Evolutionary conservation across 2,113 vertebrate species (phyloP), one percentile per base, ranked within the genome.

Genomic region (Tupaia chinensis): DNA sequence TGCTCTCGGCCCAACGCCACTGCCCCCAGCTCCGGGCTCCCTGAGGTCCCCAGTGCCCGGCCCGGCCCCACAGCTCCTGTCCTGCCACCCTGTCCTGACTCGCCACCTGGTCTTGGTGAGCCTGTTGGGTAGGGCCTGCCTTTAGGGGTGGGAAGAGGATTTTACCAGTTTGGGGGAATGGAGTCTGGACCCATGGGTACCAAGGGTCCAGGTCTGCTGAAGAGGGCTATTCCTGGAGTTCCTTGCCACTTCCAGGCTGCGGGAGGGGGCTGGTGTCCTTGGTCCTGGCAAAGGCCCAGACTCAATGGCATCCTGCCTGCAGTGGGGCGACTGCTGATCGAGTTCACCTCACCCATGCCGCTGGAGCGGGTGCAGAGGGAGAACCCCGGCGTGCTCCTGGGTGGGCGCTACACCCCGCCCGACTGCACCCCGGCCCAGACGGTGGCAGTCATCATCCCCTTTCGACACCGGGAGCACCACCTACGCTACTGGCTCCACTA

Each of bases 401-500:
- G 99, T 0, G 99, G 99, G 79, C 99, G 99, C 96, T 99, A 99
- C 97, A 98, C 98, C 0, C 99, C 99, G 0, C 98, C 98, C 0
- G 99, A 99, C 98, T 99, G 99, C 95, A 77, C 97, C 98, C 86
- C 99, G 9, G 98, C 99, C 92, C 99, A 99, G 98, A 99, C 99
- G 85, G 99, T 99, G 98, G 99, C 99, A 83, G 99, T 99, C 95
- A 99, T 99, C 98, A 99, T 99, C 97, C 99, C 99, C 9, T 99
- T 99, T 97, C 99, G 99, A 56, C 99, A 99, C 98, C 99, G 99
- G 0, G 99, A 99, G 87, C 99, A 99, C 97, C 99, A 99, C 95
- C 99, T 99, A 10, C 99, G 99, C 97, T 99, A 99, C 99, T 99
- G 99, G 99, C 99, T 99, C 93, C 99, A 99, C 98, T 99, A 99